A percentile compares a stretch with the other conserved stretches of the same genome.
Conservation (phyloP, 2,888 invertebrate species). For the Drosophila antonietae region DNA sequence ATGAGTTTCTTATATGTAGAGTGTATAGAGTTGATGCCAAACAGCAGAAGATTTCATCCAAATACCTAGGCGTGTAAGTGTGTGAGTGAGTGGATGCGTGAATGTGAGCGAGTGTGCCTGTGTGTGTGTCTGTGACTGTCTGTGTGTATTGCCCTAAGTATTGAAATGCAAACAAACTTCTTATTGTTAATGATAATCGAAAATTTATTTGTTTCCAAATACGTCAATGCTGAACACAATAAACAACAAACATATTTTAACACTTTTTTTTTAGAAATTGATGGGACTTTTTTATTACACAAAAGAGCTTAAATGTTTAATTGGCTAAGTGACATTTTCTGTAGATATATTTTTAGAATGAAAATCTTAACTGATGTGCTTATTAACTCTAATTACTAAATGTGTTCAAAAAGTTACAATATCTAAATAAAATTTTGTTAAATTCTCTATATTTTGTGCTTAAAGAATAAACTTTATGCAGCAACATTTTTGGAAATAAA, state of each 20-base stretch:
- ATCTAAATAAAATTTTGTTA: background rate
- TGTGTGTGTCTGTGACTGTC: conserved; percentile 33
- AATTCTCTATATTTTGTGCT: background rate
- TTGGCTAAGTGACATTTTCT: background rate
- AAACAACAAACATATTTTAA: conserved; percentile 48
- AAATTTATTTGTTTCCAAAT: conserved; percentile 50
- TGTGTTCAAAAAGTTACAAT: background rate
- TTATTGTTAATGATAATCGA: conserved; percentile 58
- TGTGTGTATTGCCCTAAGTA: conserved; percentile 46
- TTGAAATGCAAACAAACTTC: conserved; percentile 40
- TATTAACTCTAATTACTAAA: too few species aligned
- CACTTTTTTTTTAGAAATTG: conserved; percentile 40
- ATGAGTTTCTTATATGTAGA: conserved; percentile 57
- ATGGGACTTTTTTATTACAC: conserved; percentile 5
- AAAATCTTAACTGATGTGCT: background rate
- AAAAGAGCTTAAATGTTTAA: too few species aligned
- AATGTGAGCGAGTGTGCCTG: conserved; percentile 19
- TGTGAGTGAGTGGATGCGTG: conserved; percentile 16
- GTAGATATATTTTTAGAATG: background rate
- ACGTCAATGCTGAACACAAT: conserved; percentile 53
- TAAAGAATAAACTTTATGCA: background rate
- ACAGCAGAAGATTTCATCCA: conserved; percentile 72
- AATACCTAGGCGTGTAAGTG: conserved; percentile 71
- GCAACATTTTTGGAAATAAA: background rate
- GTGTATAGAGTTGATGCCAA: conserved; percentile 71